Base-by-base conservation (phyloP, 2,888 invertebrate species). In the Hirudinaria manillensis region DNA sequence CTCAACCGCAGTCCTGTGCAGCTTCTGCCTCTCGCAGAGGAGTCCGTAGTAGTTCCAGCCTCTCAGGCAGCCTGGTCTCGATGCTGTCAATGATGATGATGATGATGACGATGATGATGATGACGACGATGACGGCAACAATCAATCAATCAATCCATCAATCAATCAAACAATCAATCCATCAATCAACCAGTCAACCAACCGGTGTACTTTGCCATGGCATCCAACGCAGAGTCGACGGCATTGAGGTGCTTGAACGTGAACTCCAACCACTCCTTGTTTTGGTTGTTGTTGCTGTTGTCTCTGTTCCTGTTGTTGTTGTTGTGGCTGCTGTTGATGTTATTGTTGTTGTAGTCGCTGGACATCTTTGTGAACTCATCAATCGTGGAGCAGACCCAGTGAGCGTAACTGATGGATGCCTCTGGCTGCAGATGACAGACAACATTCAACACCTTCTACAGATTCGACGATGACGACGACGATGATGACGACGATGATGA, bases 231-330 rank as follows among this genome's bases (percentile, higher is more conserved):
- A 77, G 91, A 89, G 4, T 91, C 89, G 79, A 93, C 88, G 6
- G 93, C 93, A 84, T 90, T 88, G 89, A 94, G 91, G 79, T 90
- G 89, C 80, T 91, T 89, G 80, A 93, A 91, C 7, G 90, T 89
- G 85, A 93, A 92, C 32, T 88, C 88, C 79, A 89, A 89, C 32
- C 89, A 85, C 34, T 55, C 53, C 16, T 27, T 72, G 32, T 53
- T 34, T 21, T 29, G 24, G 21, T 56, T 72, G 19, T 56, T 61
- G 56, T 61, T 56, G 29, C 32, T 72, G 21, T 65, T 61, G 19
- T 73, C 19, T 19, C 36, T 73, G 32, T 7, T 73, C 19, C 36
- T 73, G 61, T 61, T 61, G 55, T 75, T 55, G 45, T 10, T 45
- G 4, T 45, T 45, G 45, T n/a, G n/a, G n/a, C n/a, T n/a, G n/a